A percentile compares a stretch with the other conserved stretches of the same genome.
Evolutionary conservation across 2,797 vertebrate genomes (phyloP).

Genomic region (Danio choprae): DNA sequence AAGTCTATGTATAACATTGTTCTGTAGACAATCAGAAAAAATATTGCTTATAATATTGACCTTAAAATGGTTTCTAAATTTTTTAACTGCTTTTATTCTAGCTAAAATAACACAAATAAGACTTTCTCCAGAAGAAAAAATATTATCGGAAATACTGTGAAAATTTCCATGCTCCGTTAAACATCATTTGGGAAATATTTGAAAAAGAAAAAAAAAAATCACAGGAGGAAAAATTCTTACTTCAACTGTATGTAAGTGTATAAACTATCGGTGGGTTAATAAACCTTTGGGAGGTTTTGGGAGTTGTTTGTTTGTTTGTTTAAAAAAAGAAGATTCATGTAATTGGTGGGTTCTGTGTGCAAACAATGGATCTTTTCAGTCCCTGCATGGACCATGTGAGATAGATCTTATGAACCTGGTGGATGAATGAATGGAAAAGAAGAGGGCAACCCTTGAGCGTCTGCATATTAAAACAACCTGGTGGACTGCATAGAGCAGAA

Average conservation of each 20-base stretch:
- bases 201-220: too few species aligned
- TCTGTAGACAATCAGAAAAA: too few species aligned
- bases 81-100: too few species aligned
- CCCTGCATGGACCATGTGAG: conserved; percentile 5
- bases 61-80: too few species aligned
- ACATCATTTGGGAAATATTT: too few species aligned
- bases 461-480: conserved; percentile 50
- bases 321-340: conserved; percentile 18
- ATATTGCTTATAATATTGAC: too few species aligned
- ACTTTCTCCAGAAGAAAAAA: too few species aligned
- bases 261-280: conserved; percentile 6
- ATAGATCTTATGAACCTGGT: not conserved
- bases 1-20: too few species aligned
- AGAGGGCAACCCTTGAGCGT: not conserved
- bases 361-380: conserved; percentile 27
- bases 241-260: not conserved
- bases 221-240: too few species aligned
- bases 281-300: not conserved
- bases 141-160: too few species aligned
- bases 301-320: conserved; percentile 8
- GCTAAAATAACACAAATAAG: too few species aligned
- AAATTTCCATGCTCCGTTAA: too few species aligned
- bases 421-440: conserved; percentile 25
- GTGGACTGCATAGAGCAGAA: not conserved
- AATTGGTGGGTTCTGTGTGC: not conserved